A percentile compares a stretch with the other conserved stretches of the same genome.
Conservation (phyloP, 2,113 vertebrate genomes). For the Vimba vimba region DNA sequence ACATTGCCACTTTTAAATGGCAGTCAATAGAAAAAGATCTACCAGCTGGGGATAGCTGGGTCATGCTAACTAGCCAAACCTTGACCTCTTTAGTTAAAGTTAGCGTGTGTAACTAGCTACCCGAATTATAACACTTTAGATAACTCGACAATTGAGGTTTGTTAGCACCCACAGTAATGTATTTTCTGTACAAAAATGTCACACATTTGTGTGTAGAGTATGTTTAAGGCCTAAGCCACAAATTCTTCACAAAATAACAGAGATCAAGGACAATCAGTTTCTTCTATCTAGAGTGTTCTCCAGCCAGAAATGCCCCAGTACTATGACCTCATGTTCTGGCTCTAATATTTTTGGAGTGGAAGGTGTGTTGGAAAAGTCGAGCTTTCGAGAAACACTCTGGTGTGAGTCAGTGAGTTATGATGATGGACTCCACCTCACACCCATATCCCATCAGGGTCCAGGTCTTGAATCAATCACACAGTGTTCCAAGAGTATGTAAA, state of each 20-base stretch:
- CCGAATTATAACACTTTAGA: neutral
- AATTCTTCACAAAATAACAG: neutral
- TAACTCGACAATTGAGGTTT: neutral
- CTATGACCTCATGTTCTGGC: slow-evolving; percentile 49
- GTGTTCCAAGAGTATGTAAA: neutral
- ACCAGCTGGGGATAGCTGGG: neutral
- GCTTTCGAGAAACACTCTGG: slow-evolving; percentile 15
- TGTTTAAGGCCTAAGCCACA: neutral
- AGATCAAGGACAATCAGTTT: slow-evolving; percentile 19
- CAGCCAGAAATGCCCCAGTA: neutral
- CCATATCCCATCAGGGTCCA: slow-evolving; percentile 2
- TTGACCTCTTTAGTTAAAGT: neutral
- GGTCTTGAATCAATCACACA: neutral
- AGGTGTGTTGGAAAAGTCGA: slow-evolving; percentile 37
- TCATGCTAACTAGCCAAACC: slow-evolving; percentile 7
- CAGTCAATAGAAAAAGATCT: neutral
- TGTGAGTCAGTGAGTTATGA: slow-evolving; percentile 35
- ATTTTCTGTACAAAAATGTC: neutral
- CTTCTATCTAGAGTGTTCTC: neutral
- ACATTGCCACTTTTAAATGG: neutral
- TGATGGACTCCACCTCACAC: slow-evolving; percentile 10
- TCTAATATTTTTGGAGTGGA: neutral
- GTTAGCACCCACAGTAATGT: neutral
- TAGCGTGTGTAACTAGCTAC: neutral
- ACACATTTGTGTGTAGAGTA: neutral